A percentile compares a stretch with the other conserved stretches of the same genome.
Evolutionary conservation across 2,113 vertebrate genomes (phyloP).

Genomic region (Neomonachus schauinslandi): DNA sequence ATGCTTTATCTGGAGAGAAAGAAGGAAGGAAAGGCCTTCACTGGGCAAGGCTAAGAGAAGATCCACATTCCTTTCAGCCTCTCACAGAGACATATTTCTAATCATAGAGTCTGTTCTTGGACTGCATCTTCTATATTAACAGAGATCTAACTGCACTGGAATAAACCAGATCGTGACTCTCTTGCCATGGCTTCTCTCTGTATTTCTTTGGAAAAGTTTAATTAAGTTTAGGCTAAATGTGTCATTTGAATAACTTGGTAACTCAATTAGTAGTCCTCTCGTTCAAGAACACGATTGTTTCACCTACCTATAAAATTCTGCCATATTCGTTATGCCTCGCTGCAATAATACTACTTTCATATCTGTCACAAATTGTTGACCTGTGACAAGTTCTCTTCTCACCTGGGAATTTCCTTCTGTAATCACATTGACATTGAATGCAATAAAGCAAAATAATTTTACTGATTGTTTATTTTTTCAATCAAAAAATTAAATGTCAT

Average conservation of each 20-base stretch:
- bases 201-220: background rate
- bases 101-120: background rate
- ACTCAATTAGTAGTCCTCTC: background rate
- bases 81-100: conserved; percentile 5
- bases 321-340: background rate
- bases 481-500: conserved; percentile 34
- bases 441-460: conserved; percentile 49
- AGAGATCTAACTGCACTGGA: background rate
- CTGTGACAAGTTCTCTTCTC: background rate
- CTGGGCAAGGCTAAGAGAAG: background rate
- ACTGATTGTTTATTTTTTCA: conserved; percentile 22
- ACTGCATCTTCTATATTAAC: background rate
- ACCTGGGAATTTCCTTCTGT: conserved; percentile 30
- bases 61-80: background rate
- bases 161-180: background rate
- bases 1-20: background rate
- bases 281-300: background rate
- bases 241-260: background rate
- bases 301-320: background rate
- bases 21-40: background rate
- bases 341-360: background rate
- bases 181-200: background rate
- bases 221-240: background rate
- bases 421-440: background rate
- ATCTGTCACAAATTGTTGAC: background rate